These are phyloP conservation scores for Nanorana parkeri DNA, from an alignment of 2,113 vertebrate genomes.

Conservation along the genomic window DNA sequence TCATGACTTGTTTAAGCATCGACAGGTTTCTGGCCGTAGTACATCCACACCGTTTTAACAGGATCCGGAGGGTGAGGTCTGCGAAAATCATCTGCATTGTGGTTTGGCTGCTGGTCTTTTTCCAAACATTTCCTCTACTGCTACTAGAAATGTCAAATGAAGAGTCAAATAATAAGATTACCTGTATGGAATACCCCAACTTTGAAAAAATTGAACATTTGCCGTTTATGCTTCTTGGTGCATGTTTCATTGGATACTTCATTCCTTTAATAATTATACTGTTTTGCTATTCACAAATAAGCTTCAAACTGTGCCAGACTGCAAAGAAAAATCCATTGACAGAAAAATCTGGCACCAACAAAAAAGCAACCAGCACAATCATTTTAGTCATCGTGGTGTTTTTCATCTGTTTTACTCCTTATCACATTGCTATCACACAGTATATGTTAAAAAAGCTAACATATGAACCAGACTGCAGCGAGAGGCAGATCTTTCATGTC, in stretches of 20 bases:
- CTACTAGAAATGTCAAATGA: slow-evolving; percentile 74
- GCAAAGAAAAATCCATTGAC: slow-evolving; percentile 88
- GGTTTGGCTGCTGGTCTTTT: slow-evolving; percentile 88
- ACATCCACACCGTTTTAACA: slow-evolving; percentile 83
- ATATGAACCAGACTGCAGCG: slow-evolving; percentile 70
- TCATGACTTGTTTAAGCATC: slow-evolving; percentile 95
- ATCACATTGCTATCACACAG: slow-evolving; percentile 89
- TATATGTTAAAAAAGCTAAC: slow-evolving; percentile 91
- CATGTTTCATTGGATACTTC: slow-evolving; percentile 85
- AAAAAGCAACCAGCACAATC: slow-evolving; percentile 92
- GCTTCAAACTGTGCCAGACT: slow-evolving; percentile 82
- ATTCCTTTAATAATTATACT: slow-evolving; percentile 86
- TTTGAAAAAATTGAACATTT: slow-evolving; percentile 82
- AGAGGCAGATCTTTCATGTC: slow-evolving; percentile 85
- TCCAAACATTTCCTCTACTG: slow-evolving; percentile 88
- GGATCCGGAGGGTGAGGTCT: slow-evolving; percentile 80
- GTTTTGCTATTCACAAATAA: slow-evolving; percentile 87
- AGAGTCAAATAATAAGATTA: slow-evolving; percentile 71
- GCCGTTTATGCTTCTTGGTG: slow-evolving; percentile 85
- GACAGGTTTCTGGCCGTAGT: slow-evolving; percentile 94
- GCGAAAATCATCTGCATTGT: slow-evolving; percentile 84
- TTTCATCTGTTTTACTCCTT: slow-evolving; percentile 90
- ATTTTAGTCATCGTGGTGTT: slow-evolving; percentile 93
- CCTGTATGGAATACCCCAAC: slow-evolving; percentile 97
- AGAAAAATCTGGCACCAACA: slow-evolving; percentile 89